These are phyloP conservation scores for Melanostigma gelatinosum DNA, from an alignment of 2,113 vertebrate species.

Conservation along the genomic window DNA sequence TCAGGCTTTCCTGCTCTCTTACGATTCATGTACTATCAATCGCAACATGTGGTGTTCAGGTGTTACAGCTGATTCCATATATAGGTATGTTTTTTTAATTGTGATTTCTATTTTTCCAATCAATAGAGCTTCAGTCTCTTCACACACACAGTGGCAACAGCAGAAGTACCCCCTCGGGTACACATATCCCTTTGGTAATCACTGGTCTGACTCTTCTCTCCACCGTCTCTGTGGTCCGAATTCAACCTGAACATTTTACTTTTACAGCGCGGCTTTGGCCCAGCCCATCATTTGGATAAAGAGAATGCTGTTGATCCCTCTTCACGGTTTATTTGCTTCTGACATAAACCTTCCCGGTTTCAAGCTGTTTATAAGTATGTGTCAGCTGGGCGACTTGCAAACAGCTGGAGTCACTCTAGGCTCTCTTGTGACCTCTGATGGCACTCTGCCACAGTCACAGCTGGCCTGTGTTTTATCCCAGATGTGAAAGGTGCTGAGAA, in stretches of 20 bases:
- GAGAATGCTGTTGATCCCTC: conserved; percentile 44
- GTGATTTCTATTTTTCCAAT: not conserved
- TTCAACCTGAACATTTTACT: conserved; percentile 28
- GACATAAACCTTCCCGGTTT: conserved; percentile 55
- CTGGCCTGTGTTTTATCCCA: conserved; percentile 59
- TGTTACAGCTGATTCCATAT: not conserved
- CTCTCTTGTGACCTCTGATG: conserved; percentile 67
- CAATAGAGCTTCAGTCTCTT: not conserved
- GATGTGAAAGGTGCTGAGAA: conserved; percentile 54
- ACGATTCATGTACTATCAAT: not conserved
- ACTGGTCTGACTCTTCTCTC: not conserved
- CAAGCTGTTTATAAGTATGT: conserved; percentile 57
- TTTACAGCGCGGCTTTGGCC: conserved; percentile 17
- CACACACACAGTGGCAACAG: not conserved
- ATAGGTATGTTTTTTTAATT: not conserved
- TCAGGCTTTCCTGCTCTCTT: not conserved
- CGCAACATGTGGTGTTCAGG: not conserved
- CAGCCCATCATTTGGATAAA: conserved; percentile 25
- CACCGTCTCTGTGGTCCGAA: conserved; percentile 2
- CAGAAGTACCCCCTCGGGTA: not conserved
- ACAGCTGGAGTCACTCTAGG: conserved; percentile 65
- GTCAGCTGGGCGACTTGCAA: conserved; percentile 54
- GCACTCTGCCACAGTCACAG: conserved; percentile 62
- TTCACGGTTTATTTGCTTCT: conserved; percentile 47
- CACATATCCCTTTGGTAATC: not conserved